Base-by-base conservation (phyloP, 2,797 vertebrate species). In the Helicolenus hilgendorfi region DNA sequence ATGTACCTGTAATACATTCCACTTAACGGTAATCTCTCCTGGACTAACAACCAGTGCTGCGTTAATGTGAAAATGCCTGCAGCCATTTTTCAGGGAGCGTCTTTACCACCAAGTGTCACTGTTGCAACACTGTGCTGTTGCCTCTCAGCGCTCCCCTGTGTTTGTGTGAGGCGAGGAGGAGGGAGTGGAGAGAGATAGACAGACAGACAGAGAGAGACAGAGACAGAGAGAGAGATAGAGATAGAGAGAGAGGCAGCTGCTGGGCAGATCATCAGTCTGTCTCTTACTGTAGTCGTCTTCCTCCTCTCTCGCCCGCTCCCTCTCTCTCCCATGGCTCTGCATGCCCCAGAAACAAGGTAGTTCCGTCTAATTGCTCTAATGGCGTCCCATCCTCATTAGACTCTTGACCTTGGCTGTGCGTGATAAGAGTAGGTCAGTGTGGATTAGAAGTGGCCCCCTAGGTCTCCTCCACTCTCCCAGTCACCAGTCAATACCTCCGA, bases 351-450 rank as follows among this genome's bases (percentile, higher is more conserved):
- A 96, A 96, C 91, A 93, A 96, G 94, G 94, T 94, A 94, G 92
- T 88, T 93, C 87, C 53, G 33, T 93, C 88, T 97, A 97, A 97
- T 97, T 96, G 94, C 94, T 94, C 93, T 96, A 96, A 97, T 96
- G 92, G 94, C 83, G 90, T 96, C 92, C 94, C 91, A 91, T 96
- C 87, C 96, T 97, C 95, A 96, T 96, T 97, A 96, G 94, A 94
- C 94, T 95, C 96, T 96, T 96, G 96, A 97, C 96, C 96, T 96
- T 96, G 96, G 92, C 88, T 72, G 86, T 93, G 91, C 79, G 77
- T 94, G 95, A 96, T 96, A 96, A 95, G 92, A 89, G 89, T 64
- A 86, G 96, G 97, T 96, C 94, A 93, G 85, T 18, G 62, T 91
- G 95, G 96, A 97, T 97, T 97, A 96, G 85, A 92, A 93, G 88